Evolutionary conservation across 2,797 vertebrate genomes (phyloP).

Genomic region (Buphagus erythrorhynchus): DNA sequence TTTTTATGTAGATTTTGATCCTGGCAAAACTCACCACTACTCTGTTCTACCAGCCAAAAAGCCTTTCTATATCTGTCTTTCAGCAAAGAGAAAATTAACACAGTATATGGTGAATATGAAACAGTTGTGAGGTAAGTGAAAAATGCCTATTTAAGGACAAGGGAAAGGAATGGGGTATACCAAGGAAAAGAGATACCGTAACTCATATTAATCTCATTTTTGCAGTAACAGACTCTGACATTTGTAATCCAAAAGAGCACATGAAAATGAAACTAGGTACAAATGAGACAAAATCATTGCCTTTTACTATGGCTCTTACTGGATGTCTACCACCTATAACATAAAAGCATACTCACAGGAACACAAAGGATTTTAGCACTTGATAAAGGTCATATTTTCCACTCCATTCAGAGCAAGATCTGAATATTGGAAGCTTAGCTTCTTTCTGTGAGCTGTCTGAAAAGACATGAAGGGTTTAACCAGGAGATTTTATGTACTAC

Average conservation of each 20-base stretch:
- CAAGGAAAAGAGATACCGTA: not conserved
- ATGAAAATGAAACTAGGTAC: not conserved
- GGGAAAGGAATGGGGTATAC: not conserved
- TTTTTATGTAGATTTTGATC: not conserved
- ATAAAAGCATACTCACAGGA: not conserved
- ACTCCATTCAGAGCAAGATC: not conserved
- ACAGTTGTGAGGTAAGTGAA: not conserved
- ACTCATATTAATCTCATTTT: constrained; percentile 12
- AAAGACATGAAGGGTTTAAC: not conserved
- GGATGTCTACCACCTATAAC: not conserved
- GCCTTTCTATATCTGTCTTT: not conserved
- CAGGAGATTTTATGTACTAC: not conserved
- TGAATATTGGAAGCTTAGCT: not conserved
- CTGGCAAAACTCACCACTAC: not conserved
- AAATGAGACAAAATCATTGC: constrained; percentile 36
- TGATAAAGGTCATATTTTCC: constrained; percentile 33
- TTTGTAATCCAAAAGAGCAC: constrained; percentile 44
- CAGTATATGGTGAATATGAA: not conserved
- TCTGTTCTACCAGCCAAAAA: not conserved
- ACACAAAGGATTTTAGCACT: not conserved
- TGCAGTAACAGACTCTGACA: not conserved
- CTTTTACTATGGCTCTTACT: not conserved
- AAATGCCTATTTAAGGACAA: not conserved
- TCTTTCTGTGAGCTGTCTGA: not conserved
- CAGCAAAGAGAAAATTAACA: not conserved